Evolutionary conservation across 2,888 invertebrate genomes (phyloP), one percentile per base, ranked within the genome.

Genomic region (Eremobia ochroleuca): DNA sequence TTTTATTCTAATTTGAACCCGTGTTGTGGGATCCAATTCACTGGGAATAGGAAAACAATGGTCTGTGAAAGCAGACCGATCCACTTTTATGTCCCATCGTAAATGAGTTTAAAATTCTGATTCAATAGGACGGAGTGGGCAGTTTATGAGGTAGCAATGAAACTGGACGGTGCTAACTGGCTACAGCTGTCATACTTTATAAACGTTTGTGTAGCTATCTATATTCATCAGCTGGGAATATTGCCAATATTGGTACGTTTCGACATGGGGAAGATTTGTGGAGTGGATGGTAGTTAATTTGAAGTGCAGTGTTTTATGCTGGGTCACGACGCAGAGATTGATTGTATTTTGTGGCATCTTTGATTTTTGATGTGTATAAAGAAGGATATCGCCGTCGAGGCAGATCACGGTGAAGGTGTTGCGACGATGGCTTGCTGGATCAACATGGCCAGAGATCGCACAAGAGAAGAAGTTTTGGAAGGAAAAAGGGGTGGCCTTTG

Each of bases 41-140:
- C 52, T 25, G 59, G 46, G 59, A 74, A 69, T 74, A 62, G 52
- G 55, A 66, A 77, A 87, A 76, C 72, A 84, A 52, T 65, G 72
- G 73, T 43, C 46, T 62, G 62, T 64, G 64, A 49, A 76, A 40
- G 37, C 59, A 37, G n/a, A 37, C 6, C 34, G 28, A 74, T 74
- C 61, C 62, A 72, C 15, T 79, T 88, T 85, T 89, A 87, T 81
- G 69, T 81, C 18, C 49, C 4, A 37, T 64, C 71, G 79, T 25
- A 76, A 61, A 59, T 62, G 77, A 82, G 73, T 85, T 83, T 83
- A 82, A 90, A 89, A 83, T 79, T 76, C 75, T 64, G 79, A 82
- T 76, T 88, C 76, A 89, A 86, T 87, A 76, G 76, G 67, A 74
- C 64, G 68, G 72, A 85, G 81, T 84, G 86, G 79, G 46, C 64